Conservation (phyloP, 2,113 vertebrate genomes). For the Phrynosoma blainvillii region DNA sequence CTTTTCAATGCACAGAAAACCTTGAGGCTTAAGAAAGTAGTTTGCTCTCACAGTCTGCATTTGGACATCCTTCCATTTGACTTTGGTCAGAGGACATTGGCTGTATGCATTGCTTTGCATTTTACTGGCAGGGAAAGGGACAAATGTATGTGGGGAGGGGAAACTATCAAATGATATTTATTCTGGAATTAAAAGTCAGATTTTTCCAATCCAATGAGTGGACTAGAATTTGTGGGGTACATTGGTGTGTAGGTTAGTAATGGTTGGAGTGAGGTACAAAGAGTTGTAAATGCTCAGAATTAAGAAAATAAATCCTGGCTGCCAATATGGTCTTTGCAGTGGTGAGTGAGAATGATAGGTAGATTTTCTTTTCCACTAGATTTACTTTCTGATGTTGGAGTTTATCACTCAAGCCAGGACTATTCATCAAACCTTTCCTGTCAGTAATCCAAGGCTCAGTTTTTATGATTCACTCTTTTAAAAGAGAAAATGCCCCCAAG, state of each 20-base stretch:
- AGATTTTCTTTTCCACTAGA: conserved; percentile 82
- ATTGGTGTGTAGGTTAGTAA: neutral
- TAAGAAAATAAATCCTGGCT: conserved; percentile 68
- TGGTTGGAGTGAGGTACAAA: conserved; percentile 20
- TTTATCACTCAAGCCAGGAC: conserved; percentile 83
- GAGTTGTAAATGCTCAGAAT: conserved; percentile 56
- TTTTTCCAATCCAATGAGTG: conserved; percentile 16
- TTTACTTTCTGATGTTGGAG: conserved; percentile 85
- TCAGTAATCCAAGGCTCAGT: conserved; percentile 78
- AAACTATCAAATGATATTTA: conserved; percentile 16
- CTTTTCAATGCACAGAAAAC: neutral
- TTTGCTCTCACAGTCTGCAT: neutral
- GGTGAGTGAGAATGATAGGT: conserved; percentile 73
- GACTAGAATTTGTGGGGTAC: neutral
- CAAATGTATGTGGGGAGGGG: neutral
- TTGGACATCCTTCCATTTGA: conserved; percentile 1
- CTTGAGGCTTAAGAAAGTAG: neutral
- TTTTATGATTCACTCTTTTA: conserved; percentile 64
- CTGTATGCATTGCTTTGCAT: neutral
- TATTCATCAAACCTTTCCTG: conserved; percentile 75
- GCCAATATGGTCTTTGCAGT: conserved; percentile 53
- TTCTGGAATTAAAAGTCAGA: conserved; percentile 12
- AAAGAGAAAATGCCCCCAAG: conserved; percentile 37
- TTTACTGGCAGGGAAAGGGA: neutral
- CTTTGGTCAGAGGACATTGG: conserved; percentile 8